phyloP scores from a whole-genome alignment of 1,140 invertebrate genomes.

The Heliothis subflexa region DNA sequence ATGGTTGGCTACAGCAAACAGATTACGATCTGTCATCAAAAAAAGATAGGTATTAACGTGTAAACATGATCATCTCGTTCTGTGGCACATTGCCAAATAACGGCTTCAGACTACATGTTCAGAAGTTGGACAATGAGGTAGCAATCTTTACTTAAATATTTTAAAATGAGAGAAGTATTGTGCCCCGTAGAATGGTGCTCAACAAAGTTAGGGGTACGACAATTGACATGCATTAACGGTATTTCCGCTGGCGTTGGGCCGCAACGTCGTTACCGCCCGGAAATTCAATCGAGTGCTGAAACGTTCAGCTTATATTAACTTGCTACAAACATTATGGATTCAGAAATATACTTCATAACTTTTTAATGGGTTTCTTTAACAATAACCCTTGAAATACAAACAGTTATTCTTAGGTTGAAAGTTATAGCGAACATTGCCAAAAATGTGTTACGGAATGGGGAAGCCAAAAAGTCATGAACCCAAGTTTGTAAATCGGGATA shows the following conservation, averaged over 20 bases:
- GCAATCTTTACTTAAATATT: not conserved
- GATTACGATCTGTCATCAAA: too few relatives aligned
- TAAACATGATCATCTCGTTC: too few relatives aligned
- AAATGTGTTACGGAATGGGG: not conserved
- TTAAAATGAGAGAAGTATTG: slow-evolving; percentile 12
- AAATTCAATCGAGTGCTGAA: slow-evolving; percentile 78
- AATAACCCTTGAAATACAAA: not conserved
- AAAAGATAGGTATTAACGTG: too few relatives aligned
- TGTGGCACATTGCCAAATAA: too few relatives aligned
- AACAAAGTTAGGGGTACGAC: slow-evolving; percentile 72
- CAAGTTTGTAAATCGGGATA: not conserved
- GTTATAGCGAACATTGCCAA: too few relatives aligned
- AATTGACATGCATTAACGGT: slow-evolving; percentile 82
- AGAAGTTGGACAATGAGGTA: too few relatives aligned
- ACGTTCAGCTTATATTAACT: slow-evolving; percentile 55
- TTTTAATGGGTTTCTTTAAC: not conserved
- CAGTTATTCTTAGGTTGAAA: too few relatives aligned
- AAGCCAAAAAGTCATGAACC: not conserved
- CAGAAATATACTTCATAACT: not conserved
- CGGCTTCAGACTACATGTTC: too few relatives aligned
- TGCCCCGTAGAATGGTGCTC: not conserved
- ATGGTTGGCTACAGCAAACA: too few relatives aligned
- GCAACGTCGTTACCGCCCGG: slow-evolving; percentile 75
- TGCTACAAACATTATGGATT: slow-evolving; percentile 30
- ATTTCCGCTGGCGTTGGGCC: slow-evolving; percentile 73